A percentile compares a stretch with the other conserved stretches of the same genome.
Conservation (phyloP, 2,113 vertebrate species). For the Sturnus vulgaris region DNA sequence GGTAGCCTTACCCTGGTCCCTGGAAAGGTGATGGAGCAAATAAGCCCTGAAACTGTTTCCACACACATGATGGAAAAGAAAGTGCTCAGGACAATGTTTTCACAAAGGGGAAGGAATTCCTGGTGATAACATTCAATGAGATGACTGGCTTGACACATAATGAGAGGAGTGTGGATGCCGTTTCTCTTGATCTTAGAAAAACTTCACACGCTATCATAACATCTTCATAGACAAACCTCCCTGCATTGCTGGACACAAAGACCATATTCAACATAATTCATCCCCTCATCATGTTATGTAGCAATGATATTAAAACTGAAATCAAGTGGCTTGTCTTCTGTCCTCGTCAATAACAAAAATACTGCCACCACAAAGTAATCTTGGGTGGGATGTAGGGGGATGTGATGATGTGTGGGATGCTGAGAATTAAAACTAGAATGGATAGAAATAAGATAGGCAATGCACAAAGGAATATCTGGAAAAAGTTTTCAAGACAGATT, state of each 20-base stretch:
- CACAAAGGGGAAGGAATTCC: neutral
- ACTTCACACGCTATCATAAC: neutral
- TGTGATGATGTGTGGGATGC: neutral
- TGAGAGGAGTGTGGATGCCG: neutral
- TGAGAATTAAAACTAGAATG: neutral
- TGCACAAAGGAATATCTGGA: neutral
- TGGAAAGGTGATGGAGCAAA: neutral
- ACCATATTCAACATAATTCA: neutral
- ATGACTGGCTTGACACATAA: neutral
- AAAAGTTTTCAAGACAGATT: neutral
- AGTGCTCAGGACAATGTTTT: neutral
- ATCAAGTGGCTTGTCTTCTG: neutral
- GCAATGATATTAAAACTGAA: neutral
- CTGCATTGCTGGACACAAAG: neutral
- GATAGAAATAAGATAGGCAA: neutral
- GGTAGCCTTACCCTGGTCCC: neutral
- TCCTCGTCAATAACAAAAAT: neutral
- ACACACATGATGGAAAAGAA: neutral
- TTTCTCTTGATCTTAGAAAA: neutral
- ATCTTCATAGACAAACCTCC: neutral
- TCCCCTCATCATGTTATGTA: neutral
- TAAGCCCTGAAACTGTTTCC: neutral
- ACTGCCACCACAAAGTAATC: neutral
- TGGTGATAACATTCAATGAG: neutral
- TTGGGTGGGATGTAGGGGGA: neutral